Conservation (phyloP, 37 sponge, comb jelly and placozoan species). For the Agelas oroides region DNA sequence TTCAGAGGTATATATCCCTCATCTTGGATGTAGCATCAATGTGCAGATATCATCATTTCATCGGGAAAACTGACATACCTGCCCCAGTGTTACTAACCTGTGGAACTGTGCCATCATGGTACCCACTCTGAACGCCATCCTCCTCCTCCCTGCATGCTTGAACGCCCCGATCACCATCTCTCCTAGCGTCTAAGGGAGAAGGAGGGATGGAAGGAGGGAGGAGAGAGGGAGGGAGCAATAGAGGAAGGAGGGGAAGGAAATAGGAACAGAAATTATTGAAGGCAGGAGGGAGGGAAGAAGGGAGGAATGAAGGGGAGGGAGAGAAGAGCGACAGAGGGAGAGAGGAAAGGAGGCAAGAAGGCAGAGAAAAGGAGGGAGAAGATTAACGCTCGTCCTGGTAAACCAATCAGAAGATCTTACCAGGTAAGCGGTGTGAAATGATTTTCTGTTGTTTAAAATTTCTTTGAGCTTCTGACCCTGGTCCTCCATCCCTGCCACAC, state of each 20-base stretch:
- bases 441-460: constrained; percentile 40
- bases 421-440: constrained; percentile 56
- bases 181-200: constrained; percentile 69
- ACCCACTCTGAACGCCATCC: constrained; percentile 87
- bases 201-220: not conserved
- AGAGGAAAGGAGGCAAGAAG: too few relatives aligned
- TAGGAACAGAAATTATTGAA: too few relatives aligned
- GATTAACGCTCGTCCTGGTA: too few relatives aligned
- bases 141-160: constrained; percentile 87
- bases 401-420: constrained; percentile 27
- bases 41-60: too few relatives aligned
- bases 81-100: constrained; percentile 54
- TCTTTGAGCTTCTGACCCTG: constrained; percentile 47
- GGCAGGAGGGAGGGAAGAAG: too few relatives aligned
- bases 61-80: too few relatives aligned
- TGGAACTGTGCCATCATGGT: constrained; percentile 80
- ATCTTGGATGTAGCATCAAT: too few relatives aligned
- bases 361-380: too few relatives aligned
- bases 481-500: constrained; percentile 38
- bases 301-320: too few relatives aligned
- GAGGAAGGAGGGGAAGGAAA: not conserved
- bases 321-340: too few relatives aligned
- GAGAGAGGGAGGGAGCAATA: not conserved
- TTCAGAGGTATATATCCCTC: too few relatives aligned
- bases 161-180: constrained; percentile 90